Evolutionary conservation across 2,888 invertebrate genomes (phyloP), one percentile per base, ranked within the genome.

Genomic region (Drosophila prolongata): DNA sequence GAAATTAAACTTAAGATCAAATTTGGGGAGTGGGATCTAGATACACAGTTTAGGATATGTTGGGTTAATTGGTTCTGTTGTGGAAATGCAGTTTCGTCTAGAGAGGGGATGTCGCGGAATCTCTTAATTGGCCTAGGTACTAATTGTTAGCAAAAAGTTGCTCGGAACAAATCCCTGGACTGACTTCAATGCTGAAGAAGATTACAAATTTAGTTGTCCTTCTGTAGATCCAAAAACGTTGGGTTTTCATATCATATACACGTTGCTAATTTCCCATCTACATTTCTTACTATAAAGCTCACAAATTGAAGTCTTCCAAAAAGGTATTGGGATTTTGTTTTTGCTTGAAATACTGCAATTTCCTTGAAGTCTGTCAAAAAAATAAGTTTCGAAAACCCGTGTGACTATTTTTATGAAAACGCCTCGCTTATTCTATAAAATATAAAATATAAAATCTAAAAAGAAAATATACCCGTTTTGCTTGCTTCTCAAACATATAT

Each of bases 391-490:
- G 66, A 47, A 81, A 76, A 73, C 52, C 61, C 37, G 64, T 55
- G 34, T 55, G 34, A 44, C 49, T 68, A 55, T 60, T 38, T 34
- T 47, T 70, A 42, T 38, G 66, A 67, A 65, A 66, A 47, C 27
- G 59, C 61, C 50, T 77, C 47, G 34, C 67, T 64, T 81, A 71
- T 61, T 65, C 66, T 82, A 78, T 78, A 85, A 86, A 85, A 75
- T 80, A 80, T 85, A 82, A 54, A 77, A 76, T 78, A 80, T 85
- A 82, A 55, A 77, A 76, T 78, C 50, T 65, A 70, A 69, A 78
- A 82, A 64, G 65, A 83, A 82, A 80, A 85, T 62, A 54, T 85
- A 85, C 87, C 84, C 87, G 83, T 83, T 79, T 85, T 53, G 53
- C 77, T 75, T 73, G 56, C 49, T 46, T 54, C 54, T 67, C 56